These are phyloP conservation scores for Osedax frankpressi DNA, from an alignment of 2,888 invertebrate genomes.

Conservation along the genomic window DNA sequence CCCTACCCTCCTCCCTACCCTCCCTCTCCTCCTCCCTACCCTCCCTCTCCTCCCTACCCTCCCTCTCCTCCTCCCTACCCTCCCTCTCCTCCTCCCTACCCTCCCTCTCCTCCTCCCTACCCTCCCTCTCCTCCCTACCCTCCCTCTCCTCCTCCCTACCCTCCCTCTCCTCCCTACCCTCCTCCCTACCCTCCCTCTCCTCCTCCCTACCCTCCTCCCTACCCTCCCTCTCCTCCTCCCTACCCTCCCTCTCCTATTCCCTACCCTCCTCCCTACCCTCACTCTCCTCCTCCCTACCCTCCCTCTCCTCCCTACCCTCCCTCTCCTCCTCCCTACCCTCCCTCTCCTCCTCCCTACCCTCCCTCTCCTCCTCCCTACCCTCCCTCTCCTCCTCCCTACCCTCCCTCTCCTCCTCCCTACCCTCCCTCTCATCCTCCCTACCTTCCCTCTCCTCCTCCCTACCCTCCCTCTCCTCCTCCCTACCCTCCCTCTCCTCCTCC, in stretches of 20 bases:
- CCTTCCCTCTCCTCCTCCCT: neutral
- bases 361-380: neutral
- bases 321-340: neutral
- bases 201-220: too few species aligned
- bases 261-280: neutral
- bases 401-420: neutral
- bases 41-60: neutral
- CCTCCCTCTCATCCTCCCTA: neutral
- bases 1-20: neutral
- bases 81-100: neutral
- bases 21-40: neutral
- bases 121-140: neutral
- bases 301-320: neutral
- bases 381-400: neutral
- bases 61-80: neutral
- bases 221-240: neutral
- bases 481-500: neutral
- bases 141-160: neutral
- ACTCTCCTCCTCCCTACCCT: neutral
- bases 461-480: neutral
- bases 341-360: neutral
- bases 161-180: neutral
- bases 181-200: neutral
- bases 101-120: neutral
- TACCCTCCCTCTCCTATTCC: neutral